These are phyloP conservation scores for Agrotis exclamationis DNA, from an alignment of 2,888 invertebrate species.

Conservation along the genomic window DNA sequence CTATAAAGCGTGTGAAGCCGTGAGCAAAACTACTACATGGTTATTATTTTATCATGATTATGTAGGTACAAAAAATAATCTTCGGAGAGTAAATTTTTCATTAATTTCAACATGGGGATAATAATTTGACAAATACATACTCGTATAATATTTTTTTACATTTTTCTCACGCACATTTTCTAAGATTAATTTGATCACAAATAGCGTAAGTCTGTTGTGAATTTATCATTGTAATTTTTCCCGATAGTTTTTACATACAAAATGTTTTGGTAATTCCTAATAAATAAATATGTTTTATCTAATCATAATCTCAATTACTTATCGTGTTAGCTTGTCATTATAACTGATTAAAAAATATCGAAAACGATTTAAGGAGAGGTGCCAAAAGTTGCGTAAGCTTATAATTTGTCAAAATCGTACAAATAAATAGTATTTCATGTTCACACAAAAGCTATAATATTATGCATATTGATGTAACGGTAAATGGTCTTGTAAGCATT, in stretches of 20 bases:
- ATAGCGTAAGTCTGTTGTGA: conserved; percentile 46
- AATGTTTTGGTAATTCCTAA: conserved; percentile 40
- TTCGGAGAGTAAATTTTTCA: conserved; percentile 13
- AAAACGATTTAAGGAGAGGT: conserved; percentile 50
- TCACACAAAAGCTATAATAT: conserved; percentile 61
- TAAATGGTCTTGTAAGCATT: conserved; percentile 59
- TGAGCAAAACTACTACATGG: no score
- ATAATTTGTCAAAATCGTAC: conserved; percentile 62
- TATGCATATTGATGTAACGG: conserved; percentile 62
- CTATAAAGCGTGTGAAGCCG: neutral
- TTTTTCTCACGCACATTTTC: conserved; percentile 41
- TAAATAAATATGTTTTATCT: conserved; percentile 36
- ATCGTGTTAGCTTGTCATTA: conserved; percentile 41
- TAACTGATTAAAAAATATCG: conserved; percentile 37
- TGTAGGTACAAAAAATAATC: conserved; percentile 17
- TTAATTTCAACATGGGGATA: conserved; percentile 7
- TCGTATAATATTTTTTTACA: conserved; percentile 4
- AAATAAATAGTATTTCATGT: conserved; percentile 57
- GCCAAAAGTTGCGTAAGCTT: conserved; percentile 56
- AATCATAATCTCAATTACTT: conserved; percentile 59
- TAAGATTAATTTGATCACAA: conserved; percentile 42
- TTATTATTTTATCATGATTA: conserved; percentile 5
- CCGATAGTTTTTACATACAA: conserved; percentile 33
- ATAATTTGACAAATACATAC: no score
- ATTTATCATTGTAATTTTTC: conserved; percentile 50